Evolutionary conservation across 2,888 invertebrate genomes (phyloP).

Genomic region (Synanthedon myopaeformis): DNA sequence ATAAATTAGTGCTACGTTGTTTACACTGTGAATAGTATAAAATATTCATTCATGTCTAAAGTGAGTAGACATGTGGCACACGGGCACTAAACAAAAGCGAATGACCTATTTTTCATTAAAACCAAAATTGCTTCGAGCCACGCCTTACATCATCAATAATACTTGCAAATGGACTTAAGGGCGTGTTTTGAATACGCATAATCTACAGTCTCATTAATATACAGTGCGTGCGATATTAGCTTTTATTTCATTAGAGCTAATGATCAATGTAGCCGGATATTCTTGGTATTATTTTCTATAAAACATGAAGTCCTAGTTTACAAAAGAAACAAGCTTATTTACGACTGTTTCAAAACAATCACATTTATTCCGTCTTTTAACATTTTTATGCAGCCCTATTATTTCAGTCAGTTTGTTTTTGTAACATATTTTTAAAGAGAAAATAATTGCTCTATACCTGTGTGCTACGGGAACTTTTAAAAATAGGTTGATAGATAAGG

Average conservation of each 20-base stretch:
- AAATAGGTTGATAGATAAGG: too few species aligned
- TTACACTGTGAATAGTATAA: not conserved
- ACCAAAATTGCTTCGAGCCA: conserved; percentile 7
- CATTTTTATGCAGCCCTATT: too few species aligned
- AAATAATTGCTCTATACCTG: too few species aligned
- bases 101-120: conserved; percentile 7
- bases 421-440: too few species aligned
- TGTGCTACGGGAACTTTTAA: too few species aligned
- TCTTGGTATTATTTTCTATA: not conserved
- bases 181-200: conserved; percentile 38
- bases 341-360: not conserved
- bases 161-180: conserved; percentile 38
- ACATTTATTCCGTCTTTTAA: too few species aligned
- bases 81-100: not conserved
- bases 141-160: conserved; percentile 41
- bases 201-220: conserved; percentile 41
- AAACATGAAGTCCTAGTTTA: not conserved
- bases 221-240: conserved; percentile 37
- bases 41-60: not conserved
- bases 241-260: conserved; percentile 12
- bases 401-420: too few species aligned
- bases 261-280: conserved; percentile 4
- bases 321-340: not conserved
- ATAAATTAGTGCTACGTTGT: too few species aligned
- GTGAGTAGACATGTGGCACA: not conserved